phyloP scores from a whole-genome alignment of 1,140 invertebrate species.

The Battus philenor region DNA sequence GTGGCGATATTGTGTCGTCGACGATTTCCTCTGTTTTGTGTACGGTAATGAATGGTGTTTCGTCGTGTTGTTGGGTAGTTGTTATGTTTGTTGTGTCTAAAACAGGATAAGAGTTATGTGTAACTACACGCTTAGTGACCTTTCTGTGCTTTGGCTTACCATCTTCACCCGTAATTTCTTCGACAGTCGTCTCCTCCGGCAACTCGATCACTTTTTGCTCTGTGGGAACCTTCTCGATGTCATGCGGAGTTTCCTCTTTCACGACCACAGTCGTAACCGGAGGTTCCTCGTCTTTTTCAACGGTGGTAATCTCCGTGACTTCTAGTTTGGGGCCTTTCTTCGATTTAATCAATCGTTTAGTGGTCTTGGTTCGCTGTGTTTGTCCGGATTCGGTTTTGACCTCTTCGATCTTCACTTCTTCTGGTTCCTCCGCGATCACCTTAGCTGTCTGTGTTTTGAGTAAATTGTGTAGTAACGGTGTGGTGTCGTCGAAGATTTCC shows the following conservation, averaged over 20 bases:
- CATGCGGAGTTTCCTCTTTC: slow-evolving; percentile 16
- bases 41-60: slow-evolving; percentile 28
- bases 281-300: slow-evolving; percentile 13
- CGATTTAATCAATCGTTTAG: slow-evolving; percentile 13
- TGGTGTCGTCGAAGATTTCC: slow-evolving; percentile 31
- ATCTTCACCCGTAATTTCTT: slow-evolving; percentile 20
- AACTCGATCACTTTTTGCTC: slow-evolving; percentile 22
- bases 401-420: slow-evolving; percentile 17
- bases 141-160: slow-evolving; percentile 50
- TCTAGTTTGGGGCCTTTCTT: slow-evolving; percentile 9
- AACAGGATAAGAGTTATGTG: slow-evolving; percentile 48
- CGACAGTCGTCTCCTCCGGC: slow-evolving; percentile 43
- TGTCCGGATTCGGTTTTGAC: slow-evolving; percentile 16
- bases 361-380: slow-evolving; percentile 5
- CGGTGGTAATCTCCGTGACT: slow-evolving; percentile 15
- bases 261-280: slow-evolving; percentile 37
- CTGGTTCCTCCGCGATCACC: slow-evolving; percentile 17
- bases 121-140: slow-evolving; percentile 50
- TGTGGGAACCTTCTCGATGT: slow-evolving; percentile 15
- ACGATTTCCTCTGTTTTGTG: slow-evolving; percentile 38
- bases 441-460: slow-evolving; percentile 10
- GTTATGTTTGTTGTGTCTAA: slow-evolving; percentile 42
- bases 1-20: slow-evolving; percentile 19
- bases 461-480: slow-evolving; percentile 16
- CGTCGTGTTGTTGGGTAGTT: slow-evolving; percentile 40